Base-by-base conservation (phyloP, 2,888 invertebrate genomes). In the Drosophila mimetica region DNA sequence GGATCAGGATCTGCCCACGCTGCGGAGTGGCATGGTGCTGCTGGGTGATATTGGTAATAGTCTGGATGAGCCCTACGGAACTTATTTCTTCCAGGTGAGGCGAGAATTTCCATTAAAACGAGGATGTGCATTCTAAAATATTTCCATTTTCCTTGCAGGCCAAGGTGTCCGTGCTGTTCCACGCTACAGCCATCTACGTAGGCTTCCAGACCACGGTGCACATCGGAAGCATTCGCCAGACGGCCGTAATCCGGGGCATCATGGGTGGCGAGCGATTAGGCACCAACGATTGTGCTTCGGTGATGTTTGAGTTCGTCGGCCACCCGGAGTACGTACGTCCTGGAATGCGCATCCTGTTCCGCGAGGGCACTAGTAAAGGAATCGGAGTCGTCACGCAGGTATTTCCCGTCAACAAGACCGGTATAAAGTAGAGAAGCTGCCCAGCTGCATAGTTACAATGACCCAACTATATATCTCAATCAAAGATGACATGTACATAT, bases 141-240 rank as follows among this genome's bases (percentile, higher is more conserved):
- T 14, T 4, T 2, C 1, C 14, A 6, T 20, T 63, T 4, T 32
- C 0, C 8, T 94, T 94, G 74, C 93, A 97, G 95, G 99, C 99
- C 0, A 96, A 95, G 50, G 95, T 99, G 0, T 95, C 96, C 37
- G 95, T 99, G 0, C 93, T 99, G n/a, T 96, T 96, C 72, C 98
- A 98, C 90, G 94, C 96, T 0, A 97, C 96, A 0, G 95, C 95
- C 13, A 97, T 97, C 67, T 95, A 94, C 73, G 95, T 95, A 4
- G 97, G 97, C 28, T 97, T 96, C 91, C 97, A 97, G 91, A 96
- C 97, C 18, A 98, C 98, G 0, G 96, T 99, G 0, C 98, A 99
- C 91, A 97, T 99, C 53, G 99, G 98, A 0, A 98, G 97, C 84
- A 97, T 99, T 7, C 93, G 98, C 0, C 99, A 99, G 92, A 98